A percentile compares a stretch with the other conserved stretches of the same genome.
These are phyloP conservation scores for Pygathrix nemaeus DNA, from an alignment of 2,113 vertebrate genomes.

Conservation along the genomic window DNA sequence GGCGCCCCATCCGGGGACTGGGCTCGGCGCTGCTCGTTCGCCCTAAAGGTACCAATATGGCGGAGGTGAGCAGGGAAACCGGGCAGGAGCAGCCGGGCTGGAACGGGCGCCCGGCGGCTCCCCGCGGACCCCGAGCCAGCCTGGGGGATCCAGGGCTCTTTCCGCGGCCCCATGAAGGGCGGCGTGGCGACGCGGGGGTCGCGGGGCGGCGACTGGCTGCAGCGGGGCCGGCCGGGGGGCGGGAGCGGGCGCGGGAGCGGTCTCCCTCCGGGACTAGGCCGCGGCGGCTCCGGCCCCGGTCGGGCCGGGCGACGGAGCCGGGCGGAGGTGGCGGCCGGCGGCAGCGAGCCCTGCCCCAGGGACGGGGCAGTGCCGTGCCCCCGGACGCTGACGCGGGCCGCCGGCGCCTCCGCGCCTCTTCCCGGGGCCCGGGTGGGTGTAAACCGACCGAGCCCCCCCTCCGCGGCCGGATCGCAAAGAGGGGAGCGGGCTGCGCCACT, in stretches of 20 bases:
- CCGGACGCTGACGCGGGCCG: slow-evolving; percentile 54
- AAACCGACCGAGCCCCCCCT: slow-evolving; percentile 36
- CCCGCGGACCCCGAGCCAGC: background rate
- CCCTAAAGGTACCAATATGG: slow-evolving; percentile 97
- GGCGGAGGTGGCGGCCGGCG: background rate
- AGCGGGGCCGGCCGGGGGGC: slow-evolving; percentile 51
- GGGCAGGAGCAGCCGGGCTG: slow-evolving; percentile 84
- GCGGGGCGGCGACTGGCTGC: slow-evolving; percentile 5
- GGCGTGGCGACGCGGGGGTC: background rate
- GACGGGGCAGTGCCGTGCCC: background rate
- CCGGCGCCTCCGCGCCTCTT: slow-evolving; percentile 39
- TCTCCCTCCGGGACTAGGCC: slow-evolving; percentile 88
- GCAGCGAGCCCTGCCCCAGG: slow-evolving; percentile 1
- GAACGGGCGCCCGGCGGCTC: slow-evolving; percentile 9
- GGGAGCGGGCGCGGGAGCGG: slow-evolving; percentile 80
- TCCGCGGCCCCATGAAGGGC: background rate
- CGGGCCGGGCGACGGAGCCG: background rate
- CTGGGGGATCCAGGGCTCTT: background rate
- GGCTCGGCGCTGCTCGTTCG: slow-evolving; percentile 90
- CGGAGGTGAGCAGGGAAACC: slow-evolving; percentile 97
- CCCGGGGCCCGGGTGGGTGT: slow-evolving; percentile 61
- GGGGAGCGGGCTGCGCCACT: slow-evolving; percentile 72
- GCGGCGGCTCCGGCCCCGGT: slow-evolving; percentile 76
- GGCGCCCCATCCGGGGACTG: slow-evolving; percentile 93
- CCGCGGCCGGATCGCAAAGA: slow-evolving; percentile 40